phyloP scores from a whole-genome alignment of 2,797 vertebrate genomes.

The Petrocephalus schoutedeni region DNA sequence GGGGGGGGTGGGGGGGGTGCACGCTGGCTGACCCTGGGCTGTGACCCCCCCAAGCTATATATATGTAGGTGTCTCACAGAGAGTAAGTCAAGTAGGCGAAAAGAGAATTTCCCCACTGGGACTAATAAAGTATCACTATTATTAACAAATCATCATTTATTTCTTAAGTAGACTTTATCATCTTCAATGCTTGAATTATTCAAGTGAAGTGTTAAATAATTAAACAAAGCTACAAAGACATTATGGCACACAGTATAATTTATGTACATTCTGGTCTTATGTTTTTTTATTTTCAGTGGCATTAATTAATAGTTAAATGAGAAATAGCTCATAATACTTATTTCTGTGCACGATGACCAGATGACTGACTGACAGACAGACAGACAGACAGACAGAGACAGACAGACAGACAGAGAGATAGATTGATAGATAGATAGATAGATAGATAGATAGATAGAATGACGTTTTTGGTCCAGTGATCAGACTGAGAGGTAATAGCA shows the following conservation, averaged over 20 bases:
- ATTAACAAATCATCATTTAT: neutral
- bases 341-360: neutral
- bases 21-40: neutral
- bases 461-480: neutral
- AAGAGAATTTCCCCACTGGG: neutral
- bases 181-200: neutral
- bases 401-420: no score
- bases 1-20: neutral
- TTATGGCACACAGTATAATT: neutral
- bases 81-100: neutral
- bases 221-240: neutral
- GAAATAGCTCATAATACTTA: neutral
- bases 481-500: neutral
- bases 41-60: neutral
- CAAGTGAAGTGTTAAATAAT: neutral
- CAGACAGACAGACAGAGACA: no score
- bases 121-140: neutral
- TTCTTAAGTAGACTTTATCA: neutral
- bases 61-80: neutral
- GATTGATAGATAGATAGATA: no score
- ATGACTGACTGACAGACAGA: neutral
- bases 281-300: neutral
- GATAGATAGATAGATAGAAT: neutral
- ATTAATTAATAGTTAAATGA: neutral
- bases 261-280: neutral